A percentile compares a stretch with the other conserved stretches of the same genome.
Evolutionary conservation across 1,140 invertebrate species (phyloP).

Genomic region (Trialeurodes vaporariorum): DNA sequence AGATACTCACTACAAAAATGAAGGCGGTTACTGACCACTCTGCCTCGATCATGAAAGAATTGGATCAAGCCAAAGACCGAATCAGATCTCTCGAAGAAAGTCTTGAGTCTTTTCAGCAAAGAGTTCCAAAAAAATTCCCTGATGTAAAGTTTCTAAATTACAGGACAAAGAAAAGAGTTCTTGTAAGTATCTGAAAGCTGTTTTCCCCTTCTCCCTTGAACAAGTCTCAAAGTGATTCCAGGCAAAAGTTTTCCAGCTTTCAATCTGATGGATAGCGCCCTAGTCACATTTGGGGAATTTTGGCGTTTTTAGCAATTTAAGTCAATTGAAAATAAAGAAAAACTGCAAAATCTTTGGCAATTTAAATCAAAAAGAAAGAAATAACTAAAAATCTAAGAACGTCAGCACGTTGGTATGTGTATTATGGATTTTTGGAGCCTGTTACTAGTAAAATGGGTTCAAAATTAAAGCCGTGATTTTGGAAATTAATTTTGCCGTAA

Average conservation of each 20-base stretch:
- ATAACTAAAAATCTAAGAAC: no score
- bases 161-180: constrained; percentile 76
- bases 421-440: no score
- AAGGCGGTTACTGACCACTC: not conserved
- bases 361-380: not conserved
- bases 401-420: no score
- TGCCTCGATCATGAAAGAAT: not conserved
- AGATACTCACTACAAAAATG: not conserved
- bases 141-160: constrained; percentile 83
- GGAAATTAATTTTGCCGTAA: no score
- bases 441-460: no score
- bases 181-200: constrained; percentile 45
- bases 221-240: not conserved
- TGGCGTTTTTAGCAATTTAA: no score
- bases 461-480: no score
- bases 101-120: constrained; percentile 52
- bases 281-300: no score
- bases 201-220: not conserved
- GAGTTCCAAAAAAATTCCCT: constrained; percentile 73
- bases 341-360: not conserved
- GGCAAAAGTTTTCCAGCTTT: not conserved
- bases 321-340: not conserved
- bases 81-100: constrained; percentile 58
- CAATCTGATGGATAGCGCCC: no score
- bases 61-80: constrained; percentile 41